Evolutionary conservation across 2,113 vertebrate species (phyloP).

Genomic region (Vulpes vulpes): DNA sequence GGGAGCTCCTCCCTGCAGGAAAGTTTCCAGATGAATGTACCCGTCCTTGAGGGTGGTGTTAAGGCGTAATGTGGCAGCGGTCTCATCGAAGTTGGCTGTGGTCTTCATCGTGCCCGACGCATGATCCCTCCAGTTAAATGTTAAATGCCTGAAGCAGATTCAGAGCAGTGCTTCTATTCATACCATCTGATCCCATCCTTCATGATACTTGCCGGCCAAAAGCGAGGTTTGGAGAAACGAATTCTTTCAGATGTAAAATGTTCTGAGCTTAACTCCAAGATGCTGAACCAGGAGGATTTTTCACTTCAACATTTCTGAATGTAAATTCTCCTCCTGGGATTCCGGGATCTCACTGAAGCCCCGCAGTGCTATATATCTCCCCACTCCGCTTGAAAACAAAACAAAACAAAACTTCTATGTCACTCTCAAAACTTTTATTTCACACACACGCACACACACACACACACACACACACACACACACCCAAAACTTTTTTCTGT

Average conservation of each 20-base stretch:
- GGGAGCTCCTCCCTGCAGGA: conserved; percentile 95
- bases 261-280: conserved; percentile 49
- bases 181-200: background rate
- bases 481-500: background rate
- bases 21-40: conserved; percentile 91
- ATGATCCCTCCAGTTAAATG: background rate
- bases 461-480: no score
- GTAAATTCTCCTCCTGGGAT: conserved; percentile 51
- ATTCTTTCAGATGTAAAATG: background rate
- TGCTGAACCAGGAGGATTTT: background rate
- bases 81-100: conserved; percentile 78
- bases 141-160: conserved; percentile 49
- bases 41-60: conserved; percentile 82
- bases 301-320: background rate
- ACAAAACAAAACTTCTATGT: background rate
- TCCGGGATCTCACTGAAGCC: background rate
- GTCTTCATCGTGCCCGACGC: conserved; percentile 78
- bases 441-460: no score
- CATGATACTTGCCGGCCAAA: rapidly evolving
- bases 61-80: conserved; percentile 64
- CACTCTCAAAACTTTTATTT: background rate
- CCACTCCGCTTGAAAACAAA: background rate
- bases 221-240: background rate
- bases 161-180: background rate
- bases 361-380: background rate